Conservation (phyloP, 2,797 vertebrate species). For the Corythornis leucogaster region DNA sequence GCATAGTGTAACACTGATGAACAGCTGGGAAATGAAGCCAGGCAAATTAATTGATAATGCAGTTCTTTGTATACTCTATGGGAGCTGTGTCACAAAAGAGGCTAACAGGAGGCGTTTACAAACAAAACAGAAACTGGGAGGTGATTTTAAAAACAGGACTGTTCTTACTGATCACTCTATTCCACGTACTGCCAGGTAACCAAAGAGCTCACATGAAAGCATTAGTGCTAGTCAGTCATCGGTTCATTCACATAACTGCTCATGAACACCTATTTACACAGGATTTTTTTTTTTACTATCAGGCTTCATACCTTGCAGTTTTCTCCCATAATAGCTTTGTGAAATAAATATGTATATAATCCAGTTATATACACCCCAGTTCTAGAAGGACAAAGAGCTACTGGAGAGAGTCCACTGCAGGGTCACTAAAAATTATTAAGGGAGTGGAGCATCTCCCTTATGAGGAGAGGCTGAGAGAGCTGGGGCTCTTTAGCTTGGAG, state of each 20-base stretch:
- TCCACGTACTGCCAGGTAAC: background rate
- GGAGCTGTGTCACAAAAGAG: background rate
- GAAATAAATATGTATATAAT: background rate
- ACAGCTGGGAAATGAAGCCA: background rate
- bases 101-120: background rate
- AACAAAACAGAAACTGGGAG: background rate
- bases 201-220: background rate
- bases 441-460: too few relatives aligned
- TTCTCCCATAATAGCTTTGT: background rate
- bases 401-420: too few relatives aligned
- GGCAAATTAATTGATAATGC: conserved; percentile 25
- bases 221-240: background rate
- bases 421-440: too few relatives aligned
- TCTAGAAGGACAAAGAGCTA: too few relatives aligned
- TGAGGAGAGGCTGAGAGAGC: too few relatives aligned
- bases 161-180: background rate
- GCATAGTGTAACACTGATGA: background rate
- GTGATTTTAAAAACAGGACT: background rate
- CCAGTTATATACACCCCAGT: too few relatives aligned
- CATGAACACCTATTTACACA: background rate
- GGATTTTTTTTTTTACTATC: background rate
- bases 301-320: background rate
- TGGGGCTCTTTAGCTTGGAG: too few relatives aligned
- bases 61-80: background rate
- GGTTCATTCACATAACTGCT: background rate